These are phyloP conservation scores for Ochropleura plecta DNA, from an alignment of 2,888 invertebrate genomes.

Conservation along the genomic window DNA sequence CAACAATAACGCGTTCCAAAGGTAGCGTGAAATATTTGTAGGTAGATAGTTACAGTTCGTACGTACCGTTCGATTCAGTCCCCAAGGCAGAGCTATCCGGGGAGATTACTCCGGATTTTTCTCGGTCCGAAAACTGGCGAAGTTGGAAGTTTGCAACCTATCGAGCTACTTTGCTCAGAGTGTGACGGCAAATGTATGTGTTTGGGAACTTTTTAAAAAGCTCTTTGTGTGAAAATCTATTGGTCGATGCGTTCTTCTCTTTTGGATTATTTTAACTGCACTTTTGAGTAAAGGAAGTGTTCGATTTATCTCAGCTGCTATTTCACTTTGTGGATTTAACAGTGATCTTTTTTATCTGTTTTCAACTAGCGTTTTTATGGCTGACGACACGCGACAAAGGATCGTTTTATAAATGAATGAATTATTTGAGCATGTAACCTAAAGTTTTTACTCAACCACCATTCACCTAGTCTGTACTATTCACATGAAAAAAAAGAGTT, in stretches of 20 bases:
- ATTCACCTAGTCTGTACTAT: background rate
- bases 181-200: constrained; percentile 69
- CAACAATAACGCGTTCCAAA: constrained; percentile 50
- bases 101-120: constrained; percentile 73
- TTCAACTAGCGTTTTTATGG: constrained; percentile 9
- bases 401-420: background rate
- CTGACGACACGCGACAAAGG: background rate
- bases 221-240: constrained; percentile 65
- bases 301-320: constrained; percentile 30
- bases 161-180: constrained; percentile 66
- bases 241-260: constrained; percentile 53
- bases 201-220: constrained; percentile 67
- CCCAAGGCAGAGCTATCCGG: constrained; percentile 66
- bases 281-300: constrained; percentile 45
- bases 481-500: background rate
- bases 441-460: background rate
- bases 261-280: constrained; percentile 61
- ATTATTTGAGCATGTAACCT: background rate
- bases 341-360: constrained; percentile 6
- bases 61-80: constrained; percentile 52
- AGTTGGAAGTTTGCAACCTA: constrained; percentile 72
- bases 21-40: constrained; percentile 52
- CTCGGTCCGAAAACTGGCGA: constrained; percentile 66
- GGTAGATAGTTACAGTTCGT: constrained; percentile 40
- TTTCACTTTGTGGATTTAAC: constrained; percentile 29